A percentile compares a stretch with the other conserved stretches of the same genome.
Conservation (phyloP, 2,888 invertebrate species). For the Digitonthophagus gazella region DNA sequence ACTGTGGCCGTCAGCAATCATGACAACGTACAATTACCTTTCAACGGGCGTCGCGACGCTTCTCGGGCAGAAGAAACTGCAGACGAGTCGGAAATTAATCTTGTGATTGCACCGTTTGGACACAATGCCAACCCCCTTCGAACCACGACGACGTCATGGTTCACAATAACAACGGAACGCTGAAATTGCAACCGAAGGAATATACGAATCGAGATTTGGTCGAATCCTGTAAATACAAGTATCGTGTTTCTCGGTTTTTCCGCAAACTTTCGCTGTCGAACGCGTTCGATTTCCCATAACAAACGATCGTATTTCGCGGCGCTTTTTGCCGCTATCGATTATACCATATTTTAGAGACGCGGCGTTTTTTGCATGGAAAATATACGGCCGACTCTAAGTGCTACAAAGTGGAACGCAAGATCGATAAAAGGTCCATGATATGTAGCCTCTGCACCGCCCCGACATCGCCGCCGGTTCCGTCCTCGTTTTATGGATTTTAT, state of each 20-base stretch:
- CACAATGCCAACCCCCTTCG: not conserved
- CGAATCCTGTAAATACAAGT: not conserved
- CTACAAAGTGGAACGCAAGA: slow-evolving; percentile 32
- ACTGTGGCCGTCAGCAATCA: not conserved
- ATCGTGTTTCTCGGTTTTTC: not conserved
- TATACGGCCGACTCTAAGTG: slow-evolving; percentile 33
- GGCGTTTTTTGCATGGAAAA: not conserved
- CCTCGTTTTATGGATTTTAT: not conserved
- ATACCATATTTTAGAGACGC: not conserved
- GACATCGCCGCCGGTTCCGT: slow-evolving; percentile 28
- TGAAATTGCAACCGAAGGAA: not conserved
- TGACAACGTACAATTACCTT: not conserved
- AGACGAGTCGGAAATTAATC: not conserved
- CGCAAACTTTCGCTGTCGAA: not conserved
- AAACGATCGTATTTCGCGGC: not conserved
- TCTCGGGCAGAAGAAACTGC: not conserved
- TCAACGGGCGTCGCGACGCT: not conserved
- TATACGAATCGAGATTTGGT: too few species aligned
- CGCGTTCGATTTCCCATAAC: not conserved
- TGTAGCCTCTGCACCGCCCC: slow-evolving; percentile 33
- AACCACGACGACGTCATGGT: not conserved
- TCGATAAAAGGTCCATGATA: slow-evolving; percentile 32
- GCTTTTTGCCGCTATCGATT: not conserved
- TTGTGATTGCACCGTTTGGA: not conserved
- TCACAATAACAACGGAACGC: not conserved